Base-by-base conservation (phyloP, 1,140 invertebrate species). In the Drosophila pectinifera region DNA sequence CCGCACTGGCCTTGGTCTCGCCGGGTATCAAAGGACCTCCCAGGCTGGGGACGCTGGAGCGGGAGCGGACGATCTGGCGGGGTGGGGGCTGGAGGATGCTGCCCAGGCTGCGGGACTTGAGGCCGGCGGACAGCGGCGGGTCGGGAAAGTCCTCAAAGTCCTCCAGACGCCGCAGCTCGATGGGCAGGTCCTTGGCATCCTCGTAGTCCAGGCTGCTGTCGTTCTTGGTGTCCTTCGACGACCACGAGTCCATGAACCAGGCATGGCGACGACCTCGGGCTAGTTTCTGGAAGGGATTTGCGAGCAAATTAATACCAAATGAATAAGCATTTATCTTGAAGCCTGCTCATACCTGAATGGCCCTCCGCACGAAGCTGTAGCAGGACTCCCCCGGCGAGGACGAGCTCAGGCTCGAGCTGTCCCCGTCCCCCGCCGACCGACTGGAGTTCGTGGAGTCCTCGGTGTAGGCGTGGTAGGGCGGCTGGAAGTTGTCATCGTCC, bases 361-460 rank as follows among this genome's bases (percentile, higher is more conserved):
- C 97, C 79, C 97, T 94, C 46, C 97, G 94, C 5, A 98, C 97
- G 90, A 98, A 98, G 86, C 97, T 98, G 93, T 98, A 98, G 90
- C 97, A 98, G 6, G 97, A 97, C 93, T 98, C 97, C 80, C 97
- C 98, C 5, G 97, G 97, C 75, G 96, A 97, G 16, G 97, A 97
- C 13, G 96, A 97, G 26, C 97, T 97, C 3, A 98, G 93, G 73
- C 97, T 97, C 2, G 96, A 97, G 46, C 94, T 94, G 55, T 94
- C 92, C 8, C 92, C 92, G 77, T 92, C 92, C 80, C 80, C 93
- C 0, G 90, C 92, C 73, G 93, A 92, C 20, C 92, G 80, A 59
- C 90, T 93, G 6, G 92, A 93, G 62, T 93, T 93, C 36, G 92
- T 93, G 1, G 92, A 91, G 84, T 96, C 95, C 20, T 94, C 95